A percentile compares a stretch with the other conserved stretches of the same genome.
phyloP scores from a whole-genome alignment of 1,140 invertebrate species.

The Drosophila bifasciata region DNA sequence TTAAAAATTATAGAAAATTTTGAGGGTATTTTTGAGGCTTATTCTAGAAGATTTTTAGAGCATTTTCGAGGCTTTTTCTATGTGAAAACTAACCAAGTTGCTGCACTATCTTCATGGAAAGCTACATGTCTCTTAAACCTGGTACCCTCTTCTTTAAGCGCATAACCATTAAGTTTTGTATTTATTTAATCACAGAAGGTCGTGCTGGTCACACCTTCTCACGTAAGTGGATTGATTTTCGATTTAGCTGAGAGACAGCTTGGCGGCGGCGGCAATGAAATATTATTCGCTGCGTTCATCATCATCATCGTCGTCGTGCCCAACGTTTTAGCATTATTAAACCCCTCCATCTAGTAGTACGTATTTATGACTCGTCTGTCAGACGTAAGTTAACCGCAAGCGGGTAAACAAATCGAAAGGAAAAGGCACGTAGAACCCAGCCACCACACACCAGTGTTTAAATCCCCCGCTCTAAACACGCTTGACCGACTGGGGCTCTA shows the following conservation, averaged over 20 bases:
- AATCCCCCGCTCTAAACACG: slow-evolving; percentile 3
- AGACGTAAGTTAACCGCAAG: slow-evolving; percentile 47
- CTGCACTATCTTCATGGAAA: not conserved
- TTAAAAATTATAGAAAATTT: no score
- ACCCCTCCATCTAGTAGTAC: slow-evolving; percentile 29
- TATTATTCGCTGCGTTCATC: slow-evolving; percentile 9
- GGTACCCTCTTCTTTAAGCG: no score
- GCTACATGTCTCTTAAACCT: no score
- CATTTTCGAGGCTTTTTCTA: no score
- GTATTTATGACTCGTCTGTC: slow-evolving; percentile 21
- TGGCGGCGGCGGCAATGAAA: slow-evolving; percentile 15
- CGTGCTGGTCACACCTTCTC: slow-evolving; percentile 27
- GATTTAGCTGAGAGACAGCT: slow-evolving; percentile 28
- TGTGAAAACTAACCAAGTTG: slow-evolving; percentile 7
- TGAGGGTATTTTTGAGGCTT: no score
- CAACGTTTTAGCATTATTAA: slow-evolving; percentile 59
- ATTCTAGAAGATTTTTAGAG: no score
- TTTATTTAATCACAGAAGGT: slow-evolving; percentile 3
- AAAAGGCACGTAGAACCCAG: slow-evolving; percentile 54
- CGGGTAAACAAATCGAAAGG: slow-evolving; percentile 47
- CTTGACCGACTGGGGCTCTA: slow-evolving; percentile 9
- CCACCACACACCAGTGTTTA: not conserved
- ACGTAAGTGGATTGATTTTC: slow-evolving; percentile 31
- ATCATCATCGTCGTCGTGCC: slow-evolving; percentile 22
- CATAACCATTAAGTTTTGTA: no score